A percentile compares a stretch with the other conserved stretches of the same genome.
Conservation (phyloP, 2,113 vertebrate species). For the Forbesichthys papilliferus region DNA sequence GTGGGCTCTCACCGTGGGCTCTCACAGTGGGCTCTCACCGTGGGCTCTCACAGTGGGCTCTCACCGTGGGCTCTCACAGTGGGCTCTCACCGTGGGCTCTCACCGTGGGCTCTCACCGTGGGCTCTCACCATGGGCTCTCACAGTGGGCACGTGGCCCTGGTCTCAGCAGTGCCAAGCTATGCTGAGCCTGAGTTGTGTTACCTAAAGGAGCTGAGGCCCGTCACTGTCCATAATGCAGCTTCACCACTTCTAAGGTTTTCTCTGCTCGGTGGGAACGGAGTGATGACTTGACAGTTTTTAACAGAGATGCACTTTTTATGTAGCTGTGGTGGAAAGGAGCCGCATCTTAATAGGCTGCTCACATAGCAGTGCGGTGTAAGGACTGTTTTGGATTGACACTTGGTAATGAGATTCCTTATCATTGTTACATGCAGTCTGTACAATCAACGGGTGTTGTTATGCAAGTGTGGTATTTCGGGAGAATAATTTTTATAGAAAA, state of each 20-base stretch:
- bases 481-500: background rate
- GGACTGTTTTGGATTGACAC: slow-evolving; percentile 3
- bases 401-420: background rate
- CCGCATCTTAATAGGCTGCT: slow-evolving; percentile 18
- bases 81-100: too few relatives aligned
- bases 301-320: slow-evolving; percentile 9
- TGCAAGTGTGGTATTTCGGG: background rate
- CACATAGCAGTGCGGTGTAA: slow-evolving; percentile 1
- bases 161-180: slow-evolving; percentile 14
- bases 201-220: slow-evolving; percentile 17
- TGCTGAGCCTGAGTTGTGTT: slow-evolving; percentile 13
- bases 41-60: background rate
- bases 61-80: too few relatives aligned
- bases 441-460: background rate
- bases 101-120: too few relatives aligned
- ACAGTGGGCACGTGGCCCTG: background rate
- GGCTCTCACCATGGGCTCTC: background rate
- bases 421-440: background rate
- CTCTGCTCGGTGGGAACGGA: slow-evolving; percentile 7
- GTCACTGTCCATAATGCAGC: slow-evolving; percentile 35
- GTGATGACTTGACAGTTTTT: slow-evolving; percentile 36
- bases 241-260: slow-evolving; percentile 28
- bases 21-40: background rate
- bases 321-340: slow-evolving; percentile 19
- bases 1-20: too few relatives aligned